Evolutionary conservation across 2,113 vertebrate species (phyloP).

Genomic region (Ploceus nigricollis): DNA sequence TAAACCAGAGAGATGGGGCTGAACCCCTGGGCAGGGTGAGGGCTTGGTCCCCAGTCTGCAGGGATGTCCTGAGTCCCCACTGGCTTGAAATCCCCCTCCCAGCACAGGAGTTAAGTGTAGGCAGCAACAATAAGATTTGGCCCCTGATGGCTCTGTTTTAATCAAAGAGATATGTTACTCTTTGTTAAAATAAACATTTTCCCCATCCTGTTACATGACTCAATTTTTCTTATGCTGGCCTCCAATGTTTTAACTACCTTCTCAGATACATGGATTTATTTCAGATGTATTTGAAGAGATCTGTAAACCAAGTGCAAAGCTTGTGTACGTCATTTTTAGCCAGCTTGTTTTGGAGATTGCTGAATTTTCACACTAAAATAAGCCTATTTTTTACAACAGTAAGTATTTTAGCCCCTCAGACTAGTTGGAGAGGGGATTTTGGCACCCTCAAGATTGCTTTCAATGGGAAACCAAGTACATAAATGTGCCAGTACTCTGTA

Average conservation of each 20-base stretch:
- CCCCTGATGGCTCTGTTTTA: background rate
- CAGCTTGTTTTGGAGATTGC: background rate
- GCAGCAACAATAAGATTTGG: background rate
- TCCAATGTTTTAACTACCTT: slow-evolving; percentile 26
- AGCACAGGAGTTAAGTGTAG: background rate
- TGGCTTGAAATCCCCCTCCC: background rate
- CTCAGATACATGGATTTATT: background rate
- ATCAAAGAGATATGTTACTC: background rate
- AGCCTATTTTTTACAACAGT: background rate
- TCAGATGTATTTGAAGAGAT: background rate
- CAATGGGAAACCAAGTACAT: background rate
- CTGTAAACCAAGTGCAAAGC: background rate
- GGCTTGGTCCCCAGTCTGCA: background rate
- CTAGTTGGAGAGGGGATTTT: background rate
- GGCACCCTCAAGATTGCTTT: background rate
- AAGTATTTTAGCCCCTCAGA: background rate
- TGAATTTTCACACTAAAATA: background rate
- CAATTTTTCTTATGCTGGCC: background rate
- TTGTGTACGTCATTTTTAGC: background rate
- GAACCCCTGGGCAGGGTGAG: background rate
- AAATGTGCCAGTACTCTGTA: background rate
- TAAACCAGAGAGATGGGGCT: background rate
- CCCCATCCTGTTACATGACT: background rate
- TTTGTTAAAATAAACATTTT: slow-evolving; percentile 12
- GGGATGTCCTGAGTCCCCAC: background rate